Evolutionary conservation across 2,797 vertebrate genomes (phyloP), one percentile per base, ranked within the genome.

Genomic region (Rhyacichthys aspro): DNA sequence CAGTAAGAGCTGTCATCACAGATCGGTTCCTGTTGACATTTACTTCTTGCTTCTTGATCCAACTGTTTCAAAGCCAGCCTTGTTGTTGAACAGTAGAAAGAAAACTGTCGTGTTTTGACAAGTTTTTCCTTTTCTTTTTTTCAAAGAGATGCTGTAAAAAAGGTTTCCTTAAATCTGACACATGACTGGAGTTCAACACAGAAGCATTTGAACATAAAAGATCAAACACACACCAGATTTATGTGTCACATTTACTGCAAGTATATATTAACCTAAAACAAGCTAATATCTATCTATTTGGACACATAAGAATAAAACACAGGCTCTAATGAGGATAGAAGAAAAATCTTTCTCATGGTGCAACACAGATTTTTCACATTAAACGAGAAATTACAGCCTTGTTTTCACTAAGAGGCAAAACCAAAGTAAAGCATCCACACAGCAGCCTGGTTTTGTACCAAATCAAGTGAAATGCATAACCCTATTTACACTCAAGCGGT

Each of bases 321-420:
- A 9, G 43, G 44, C 65, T 74, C 61, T 45, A 42, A 7, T 72
- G 71, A 84, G 72, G 75, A 83, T 62, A 84, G 81, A 81, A 84
- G 62, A 72, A 84, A 72, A 50, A 38, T 6, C 12, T 50, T 43
- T 15, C 37, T 70, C 59, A 67, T 68, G 59, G 55, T 39, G 19
- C 9, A 39, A 43, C 11, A 38, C 17, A 39, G 18, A 12, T 23
- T 5, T 28, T 28, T 6, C 4, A 28, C 7, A 6, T 28, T 5
- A 2, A 28, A 5, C 23, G 1, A 28, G 23, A 28, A 28, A 28
- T 28, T 28, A 28, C 4, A 28, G 23, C 23, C 23, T 28, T 28
- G 23, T 28, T 28, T n/a, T n/a, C n/a, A n/a, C n/a, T n/a, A n/a
- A n/a, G n/a, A n/a, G n/a, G 23, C 23, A 28, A n/a, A n/a, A 28